Base-by-base conservation (phyloP, 2,888 invertebrate species). In the Erebia epiphron region DNA sequence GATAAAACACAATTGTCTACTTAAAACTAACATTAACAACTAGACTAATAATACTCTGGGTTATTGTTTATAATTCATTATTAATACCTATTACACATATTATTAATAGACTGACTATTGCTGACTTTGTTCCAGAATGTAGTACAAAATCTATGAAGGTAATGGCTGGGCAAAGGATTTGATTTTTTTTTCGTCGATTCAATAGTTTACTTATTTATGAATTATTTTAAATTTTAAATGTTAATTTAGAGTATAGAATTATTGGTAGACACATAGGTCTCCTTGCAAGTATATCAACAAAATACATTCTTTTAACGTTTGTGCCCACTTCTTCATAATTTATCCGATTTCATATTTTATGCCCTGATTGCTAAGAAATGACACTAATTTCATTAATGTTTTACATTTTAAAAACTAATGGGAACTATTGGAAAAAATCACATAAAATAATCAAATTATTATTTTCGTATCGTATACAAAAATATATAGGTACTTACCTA, bases 41-140 rank as follows among this genome's bases (percentile, higher is more conserved):
- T 79, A 79, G 83, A 67, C 89, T 91, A 90, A 83, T 90, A 91
- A 90, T 90, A 90, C 90, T 90, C 80, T 71, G 76, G 82, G 82
- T 86, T 86, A 85, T 88, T 83, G 83, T 84, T 85, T 76, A 54
- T 54, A 10, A 67, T 71, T 69, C 18, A 67, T 71, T 69, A 54
- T 60, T 52, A 56, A 61, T 62, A 68, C 62, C 41, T 67, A 62
- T 63, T 58, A 65, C 50, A 68, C 9, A 43, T 46, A 54, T 61
- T 21, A 52, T 54, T 43, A 68, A 52, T 18, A 50, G 26, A 65
- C n/a, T 80, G 78, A 80, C 78, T 80, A 76, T 70, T 63, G 75
- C 18, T 54, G n/a, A 77, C 67, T 79, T 82, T 80, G 79, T 76
- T 77, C 76, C 64, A 57, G 1, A 56, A 16, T 43, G 43, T 43